Base-by-base conservation (phyloP, 2,888 invertebrate species). In the Encarsia formosa region DNA sequence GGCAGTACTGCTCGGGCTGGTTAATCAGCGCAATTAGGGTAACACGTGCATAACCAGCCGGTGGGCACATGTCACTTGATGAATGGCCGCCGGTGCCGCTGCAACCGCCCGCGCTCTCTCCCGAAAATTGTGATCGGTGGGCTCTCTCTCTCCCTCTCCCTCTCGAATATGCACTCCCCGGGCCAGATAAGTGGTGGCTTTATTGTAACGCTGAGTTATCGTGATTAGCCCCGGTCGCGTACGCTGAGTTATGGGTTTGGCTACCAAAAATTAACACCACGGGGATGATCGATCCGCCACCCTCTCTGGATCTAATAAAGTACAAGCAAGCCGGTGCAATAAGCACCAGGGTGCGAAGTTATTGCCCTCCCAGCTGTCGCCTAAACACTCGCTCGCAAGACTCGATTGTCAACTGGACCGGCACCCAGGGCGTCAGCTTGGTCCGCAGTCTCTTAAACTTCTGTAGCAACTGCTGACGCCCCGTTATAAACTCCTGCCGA, bases 361-460 rank as follows among this genome's bases (percentile, higher is more conserved):
- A 73, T 73, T 73, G 72, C 69, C 60, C 64, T 58, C 64, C 58
- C 73, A 73, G 73, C 73, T 73, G 73, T 73, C 70, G 73, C 69
- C 61, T 58, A 56, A 60, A 61, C 60, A 59, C 59, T 57, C 59
- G 60, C 60, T 61, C 62, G 58, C 56, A 55, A 63, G 67, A 11
- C 26, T 65, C 68, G 69, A 73, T 73, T 72, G 73, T 71, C 71
- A 71, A 11, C 26, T 65, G 67, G 69, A 38, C 38, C 26, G 26
- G 6, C 26, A 11, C 26, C 13, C 61, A 59, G 63, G 68, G 73
- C 73, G 72, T 72, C 73, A 73, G 73, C 73, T 73, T 73, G 73
- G 68, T n/a, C n/a, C 69, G 66, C 71, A 68, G 69, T 73, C 73
- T 73, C 73, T 73, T 73, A 72, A 73, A 73, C 70, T 71, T 62